Base-by-base conservation (phyloP, 2,888 invertebrate species). In the Sialis lutaria region DNA sequence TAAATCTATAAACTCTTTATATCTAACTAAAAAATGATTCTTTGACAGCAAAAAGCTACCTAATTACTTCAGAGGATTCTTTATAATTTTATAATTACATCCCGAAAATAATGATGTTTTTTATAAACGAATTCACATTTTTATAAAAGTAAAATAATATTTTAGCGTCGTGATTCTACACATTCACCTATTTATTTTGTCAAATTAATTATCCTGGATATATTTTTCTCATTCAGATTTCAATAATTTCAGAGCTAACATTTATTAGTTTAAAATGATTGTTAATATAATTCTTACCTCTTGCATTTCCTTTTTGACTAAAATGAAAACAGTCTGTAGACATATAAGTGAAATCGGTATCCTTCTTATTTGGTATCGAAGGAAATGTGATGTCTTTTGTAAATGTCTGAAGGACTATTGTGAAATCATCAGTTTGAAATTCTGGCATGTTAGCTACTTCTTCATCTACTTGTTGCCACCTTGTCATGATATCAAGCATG, bases 321-420 rank as follows among this genome's bases (percentile, higher is more conserved):
- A 75, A 60, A 56, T 79, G 79, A 53, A 79, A 79, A 57, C 79
- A 79, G 56, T 79, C 79, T 35, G 61, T 58, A 0, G 77, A 71
- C 43, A 76, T 58, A 57, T 67, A 74, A 1, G 67, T 60, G 37
- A 64, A 63, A 58, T 78, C 76, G 0, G 65, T 60, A 1, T 51
- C 52, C 1, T 70, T 72, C 1, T 70, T 72, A 41, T 67, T 56
- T 2, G 58, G 51, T 1, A 49, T 57, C 12, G 49, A 56, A 1
- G 75, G 74, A 44, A 74, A 58, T 5, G 55, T 55, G 1, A 65
- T 46, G 42, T 72, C 59, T 35, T 59, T 57, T 0, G 69, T 59
- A 52, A 72, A 70, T 0, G 72, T 69, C 55, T 75, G 74, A 30
- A 64, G 54, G 13, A 74, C 71, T 2, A 77, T 73, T 1, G 74